Conservation (phyloP, 1,140 invertebrate species). For the Cyphomyrmex costatus region DNA sequence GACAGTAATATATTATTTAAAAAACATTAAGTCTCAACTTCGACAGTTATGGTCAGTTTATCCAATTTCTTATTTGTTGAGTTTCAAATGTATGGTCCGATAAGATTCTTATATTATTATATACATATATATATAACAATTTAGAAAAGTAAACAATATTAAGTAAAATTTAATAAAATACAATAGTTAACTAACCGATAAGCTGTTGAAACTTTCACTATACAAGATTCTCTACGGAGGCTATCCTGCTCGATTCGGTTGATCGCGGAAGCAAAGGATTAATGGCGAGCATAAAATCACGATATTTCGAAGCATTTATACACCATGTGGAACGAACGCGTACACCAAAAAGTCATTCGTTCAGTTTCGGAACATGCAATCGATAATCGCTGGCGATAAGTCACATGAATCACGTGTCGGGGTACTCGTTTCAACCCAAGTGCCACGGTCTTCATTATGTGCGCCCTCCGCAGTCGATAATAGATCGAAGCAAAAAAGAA, state of each 20-base stretch:
- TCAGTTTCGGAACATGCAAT: slow-evolving; percentile 60
- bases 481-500: slow-evolving; percentile 24
- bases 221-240: neutral
- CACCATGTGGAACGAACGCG: neutral
- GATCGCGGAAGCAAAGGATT: slow-evolving; percentile 17
- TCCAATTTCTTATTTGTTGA: too few species aligned
- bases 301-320: slow-evolving; percentile 2
- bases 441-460: slow-evolving; percentile 64
- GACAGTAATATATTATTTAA: slow-evolving; percentile 4
- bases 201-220: neutral
- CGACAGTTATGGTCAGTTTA: too few species aligned
- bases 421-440: slow-evolving; percentile 30
- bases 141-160: neutral
- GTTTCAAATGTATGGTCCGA: too few species aligned
- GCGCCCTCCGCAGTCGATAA: slow-evolving; percentile 55
- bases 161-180: neutral
- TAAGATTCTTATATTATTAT: too few species aligned
- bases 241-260: neutral
- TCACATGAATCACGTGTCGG: slow-evolving; percentile 69
- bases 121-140: neutral
- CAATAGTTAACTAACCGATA: neutral
- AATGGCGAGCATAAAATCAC: slow-evolving; percentile 4
- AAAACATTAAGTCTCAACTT: too few species aligned
- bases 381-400: slow-evolving; percentile 62
- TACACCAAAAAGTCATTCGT: slow-evolving; percentile 16